A percentile compares a stretch with the other conserved stretches of the same genome.
These are phyloP conservation scores for Neoascia interrupta DNA, from an alignment of 2,888 invertebrate species.

Conservation along the genomic window DNA sequence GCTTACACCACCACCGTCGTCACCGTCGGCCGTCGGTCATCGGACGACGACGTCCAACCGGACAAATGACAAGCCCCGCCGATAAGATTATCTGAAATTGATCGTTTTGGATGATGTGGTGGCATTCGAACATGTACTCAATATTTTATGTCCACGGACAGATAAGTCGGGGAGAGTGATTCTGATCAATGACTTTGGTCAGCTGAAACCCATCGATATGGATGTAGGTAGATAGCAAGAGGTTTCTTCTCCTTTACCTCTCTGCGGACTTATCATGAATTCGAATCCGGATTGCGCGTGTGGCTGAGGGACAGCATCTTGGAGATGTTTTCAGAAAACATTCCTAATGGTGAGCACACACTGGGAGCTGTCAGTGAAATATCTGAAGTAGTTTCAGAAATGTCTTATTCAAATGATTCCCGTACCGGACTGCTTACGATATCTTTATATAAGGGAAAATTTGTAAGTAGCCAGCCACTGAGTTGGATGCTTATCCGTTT, in stretches of 20 bases:
- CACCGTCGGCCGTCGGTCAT: slow-evolving; percentile 17
- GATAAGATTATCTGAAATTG: slow-evolving; percentile 70
- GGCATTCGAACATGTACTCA: slow-evolving; percentile 70
- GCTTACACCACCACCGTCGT: slow-evolving; percentile 16
- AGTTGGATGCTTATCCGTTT: slow-evolving; percentile 5
- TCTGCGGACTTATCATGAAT: slow-evolving; percentile 34
- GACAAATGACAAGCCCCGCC: slow-evolving; percentile 64
- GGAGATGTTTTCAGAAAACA: slow-evolving; percentile 38
- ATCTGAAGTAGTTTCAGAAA: slow-evolving; percentile 55
- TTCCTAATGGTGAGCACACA: slow-evolving; percentile 38
- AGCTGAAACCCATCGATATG: slow-evolving; percentile 42
- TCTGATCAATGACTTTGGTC: slow-evolving; percentile 68
- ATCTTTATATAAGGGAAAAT: slow-evolving; percentile 45
- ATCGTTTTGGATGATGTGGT: slow-evolving; percentile 70
- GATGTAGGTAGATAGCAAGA: slow-evolving; percentile 21
- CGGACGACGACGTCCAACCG: slow-evolving; percentile 33
- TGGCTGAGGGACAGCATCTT: slow-evolving; percentile 38
- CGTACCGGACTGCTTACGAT: slow-evolving; percentile 26
- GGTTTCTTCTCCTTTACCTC: slow-evolving; percentile 29
- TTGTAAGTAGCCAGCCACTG: slow-evolving; percentile 52
- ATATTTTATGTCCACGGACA: slow-evolving; percentile 68
- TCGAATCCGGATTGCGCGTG: slow-evolving; percentile 56
- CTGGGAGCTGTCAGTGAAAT: slow-evolving; percentile 65
- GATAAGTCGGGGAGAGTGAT: slow-evolving; percentile 65
- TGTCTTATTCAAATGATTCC: slow-evolving; percentile 59